These are phyloP conservation scores for Phallusia fumigata DNA, from an alignment of 23 tunicate species.

Conservation along the genomic window DNA sequence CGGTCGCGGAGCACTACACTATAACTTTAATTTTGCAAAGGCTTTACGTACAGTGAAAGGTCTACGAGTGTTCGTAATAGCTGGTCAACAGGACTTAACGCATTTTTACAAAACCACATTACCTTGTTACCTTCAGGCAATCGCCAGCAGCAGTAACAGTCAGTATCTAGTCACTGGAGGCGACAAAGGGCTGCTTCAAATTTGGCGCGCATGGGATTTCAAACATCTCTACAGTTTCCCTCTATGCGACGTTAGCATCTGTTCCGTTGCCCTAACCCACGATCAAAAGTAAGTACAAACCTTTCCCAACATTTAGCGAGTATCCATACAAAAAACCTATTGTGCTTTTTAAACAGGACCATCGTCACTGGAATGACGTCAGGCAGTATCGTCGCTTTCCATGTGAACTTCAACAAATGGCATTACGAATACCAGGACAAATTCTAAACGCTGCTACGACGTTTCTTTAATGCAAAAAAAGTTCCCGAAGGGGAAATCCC, in stretches of 20 bases:
- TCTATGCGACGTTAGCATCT: constrained; percentile 86
- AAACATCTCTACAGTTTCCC: constrained; percentile 81
- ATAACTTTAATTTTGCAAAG: no score
- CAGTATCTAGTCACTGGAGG: constrained; percentile 87
- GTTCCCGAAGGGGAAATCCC: background rate
- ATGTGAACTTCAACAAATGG: constrained; percentile 96
- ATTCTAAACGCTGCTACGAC: background rate
- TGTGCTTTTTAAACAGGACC: constrained; percentile 50
- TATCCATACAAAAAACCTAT: no score
- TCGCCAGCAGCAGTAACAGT: constrained; percentile 73
- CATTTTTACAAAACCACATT: background rate
- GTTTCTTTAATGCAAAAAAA: no score
- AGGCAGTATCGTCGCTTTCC: constrained; percentile 92
- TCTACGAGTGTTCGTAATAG: no score
- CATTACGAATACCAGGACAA: constrained; percentile 82
- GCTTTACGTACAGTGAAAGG: no score
- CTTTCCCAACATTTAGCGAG: no score
- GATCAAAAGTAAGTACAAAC: constrained; percentile 82
- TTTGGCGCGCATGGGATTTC: constrained; percentile 91
- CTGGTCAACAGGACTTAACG: no score
- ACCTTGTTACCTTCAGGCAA: constrained; percentile 43
- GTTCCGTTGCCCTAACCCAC: constrained; percentile 70
- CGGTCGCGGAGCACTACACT: no score
- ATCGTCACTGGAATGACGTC: constrained; percentile 91
- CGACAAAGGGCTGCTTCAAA: constrained; percentile 75